Conservation (phyloP, 2,888 invertebrate species). For the Ryuthela nishihirai region DNA sequence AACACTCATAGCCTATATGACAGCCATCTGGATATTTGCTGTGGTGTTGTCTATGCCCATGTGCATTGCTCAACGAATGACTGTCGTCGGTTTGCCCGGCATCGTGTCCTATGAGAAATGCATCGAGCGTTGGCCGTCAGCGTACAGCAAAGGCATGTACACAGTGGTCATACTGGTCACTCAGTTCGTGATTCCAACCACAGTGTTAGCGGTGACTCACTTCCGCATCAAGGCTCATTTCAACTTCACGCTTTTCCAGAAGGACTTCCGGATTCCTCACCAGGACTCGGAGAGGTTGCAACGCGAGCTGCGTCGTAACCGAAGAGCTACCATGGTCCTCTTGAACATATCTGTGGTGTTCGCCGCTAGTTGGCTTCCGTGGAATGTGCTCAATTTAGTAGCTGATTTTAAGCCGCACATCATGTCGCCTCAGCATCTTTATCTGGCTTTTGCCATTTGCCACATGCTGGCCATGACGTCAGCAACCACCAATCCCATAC, state of each 20-base stretch:
- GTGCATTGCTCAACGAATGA: background rate
- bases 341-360: conserved; percentile 57
- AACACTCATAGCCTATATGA: background rate
- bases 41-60: conserved; percentile 5
- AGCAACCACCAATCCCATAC: conserved; percentile 58
- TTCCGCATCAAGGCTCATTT: conserved; percentile 1
- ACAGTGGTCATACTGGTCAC: conserved; percentile 1
- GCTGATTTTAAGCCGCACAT: conserved; percentile 48
- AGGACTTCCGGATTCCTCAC: background rate
- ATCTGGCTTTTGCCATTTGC: conserved; percentile 54
- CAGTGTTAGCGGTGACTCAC: conserved; percentile 6
- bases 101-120: conserved; percentile 1
- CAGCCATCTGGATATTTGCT: background rate
- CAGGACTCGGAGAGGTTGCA: conserved; percentile 1
- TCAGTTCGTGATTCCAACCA: conserved; percentile 7
- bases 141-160: background rate
- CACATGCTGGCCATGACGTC: conserved; percentile 59
- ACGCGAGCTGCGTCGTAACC: conserved; percentile 43
- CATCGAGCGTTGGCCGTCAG: conserved; percentile 5
- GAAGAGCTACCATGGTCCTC: conserved; percentile 53
- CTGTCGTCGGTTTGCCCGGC: conserved; percentile 1
- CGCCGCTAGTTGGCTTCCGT: conserved; percentile 58
- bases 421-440: conserved; percentile 43
- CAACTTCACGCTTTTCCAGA: background rate
- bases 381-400: conserved; percentile 56